Conservation (phyloP, 2,888 invertebrate species). For the Cerceris ruficornis region DNA sequence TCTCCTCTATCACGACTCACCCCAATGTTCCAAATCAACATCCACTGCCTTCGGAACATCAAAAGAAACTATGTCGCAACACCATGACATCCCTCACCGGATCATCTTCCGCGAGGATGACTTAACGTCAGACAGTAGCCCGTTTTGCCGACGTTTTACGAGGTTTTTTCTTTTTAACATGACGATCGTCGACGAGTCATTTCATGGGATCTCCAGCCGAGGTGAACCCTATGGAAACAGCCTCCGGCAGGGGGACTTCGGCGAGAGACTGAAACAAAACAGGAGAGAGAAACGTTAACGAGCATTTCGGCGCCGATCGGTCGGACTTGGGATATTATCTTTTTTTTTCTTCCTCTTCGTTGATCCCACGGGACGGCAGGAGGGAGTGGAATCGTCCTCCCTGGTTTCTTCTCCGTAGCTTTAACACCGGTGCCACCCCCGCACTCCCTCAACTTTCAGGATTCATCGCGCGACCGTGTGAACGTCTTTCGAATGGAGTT, state of each 20-base stretch:
- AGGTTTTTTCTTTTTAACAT: slow-evolving; percentile 40
- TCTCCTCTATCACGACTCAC: too few species aligned
- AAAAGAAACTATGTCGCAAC: too few species aligned
- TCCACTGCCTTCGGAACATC: too few species aligned
- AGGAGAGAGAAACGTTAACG: slow-evolving; percentile 60
- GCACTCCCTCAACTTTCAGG: slow-evolving; percentile 1
- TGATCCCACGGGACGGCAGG: background rate
- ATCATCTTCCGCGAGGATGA: background rate
- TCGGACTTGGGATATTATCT: slow-evolving; percentile 43
- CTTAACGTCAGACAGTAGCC: slow-evolving; percentile 33
- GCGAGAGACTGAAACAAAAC: slow-evolving; percentile 51
- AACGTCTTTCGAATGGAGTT: slow-evolving; percentile 72
- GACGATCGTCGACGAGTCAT: slow-evolving; percentile 21
- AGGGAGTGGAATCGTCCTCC: background rate
- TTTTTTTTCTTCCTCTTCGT: slow-evolving; percentile 13
- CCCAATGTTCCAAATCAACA: too few species aligned
- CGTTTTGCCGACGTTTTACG: slow-evolving; percentile 49
- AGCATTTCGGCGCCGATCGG: slow-evolving; percentile 68
- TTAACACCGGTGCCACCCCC: background rate
- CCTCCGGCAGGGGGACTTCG: slow-evolving; percentile 24
- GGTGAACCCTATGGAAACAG: slow-evolving; percentile 46
- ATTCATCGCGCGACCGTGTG: slow-evolving; percentile 69
- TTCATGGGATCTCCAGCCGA: background rate
- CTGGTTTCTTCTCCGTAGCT: too few species aligned
- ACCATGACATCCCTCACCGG: background rate